Evolutionary conservation across 2,888 invertebrate species (phyloP).

Genomic region (Dryobota labecula): DNA sequence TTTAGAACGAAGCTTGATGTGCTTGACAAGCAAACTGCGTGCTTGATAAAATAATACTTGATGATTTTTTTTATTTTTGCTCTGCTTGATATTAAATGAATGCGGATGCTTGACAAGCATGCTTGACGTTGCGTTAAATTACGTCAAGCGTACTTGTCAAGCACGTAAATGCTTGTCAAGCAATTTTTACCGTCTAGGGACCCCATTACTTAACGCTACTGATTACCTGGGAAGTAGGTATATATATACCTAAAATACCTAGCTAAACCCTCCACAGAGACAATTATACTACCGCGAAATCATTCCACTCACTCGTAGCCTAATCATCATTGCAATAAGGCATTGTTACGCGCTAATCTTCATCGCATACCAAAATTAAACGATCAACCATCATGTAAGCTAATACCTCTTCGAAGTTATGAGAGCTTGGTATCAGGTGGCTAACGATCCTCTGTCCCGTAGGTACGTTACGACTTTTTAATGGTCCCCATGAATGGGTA

Average conservation of each 20-base stretch:
- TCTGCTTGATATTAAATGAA: too few relatives aligned
- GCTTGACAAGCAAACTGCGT: too few relatives aligned
- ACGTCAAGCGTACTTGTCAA: too few relatives aligned
- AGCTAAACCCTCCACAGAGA: slow-evolving; percentile 4
- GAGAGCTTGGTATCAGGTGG: slow-evolving; percentile 87
- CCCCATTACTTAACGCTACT: too few relatives aligned
- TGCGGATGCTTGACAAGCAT: too few relatives aligned
- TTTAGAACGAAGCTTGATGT: too few relatives aligned
- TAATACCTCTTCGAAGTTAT: slow-evolving; percentile 74
- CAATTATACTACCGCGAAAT: slow-evolving; percentile 40
- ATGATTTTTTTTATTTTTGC: too few relatives aligned
- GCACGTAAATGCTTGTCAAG: too few relatives aligned
- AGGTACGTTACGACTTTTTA: slow-evolving; percentile 89
- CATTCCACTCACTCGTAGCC: slow-evolving; percentile 54
- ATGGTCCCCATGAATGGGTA: slow-evolving; percentile 89
- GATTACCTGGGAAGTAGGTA: neutral
- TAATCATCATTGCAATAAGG: slow-evolving; percentile 65
- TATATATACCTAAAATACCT: neutral
- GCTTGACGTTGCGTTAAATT: too few relatives aligned
- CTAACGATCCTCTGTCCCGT: slow-evolving; percentile 89
- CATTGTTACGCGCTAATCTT: slow-evolving; percentile 68
- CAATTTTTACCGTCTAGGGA: too few relatives aligned
- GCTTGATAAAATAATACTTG: too few relatives aligned
- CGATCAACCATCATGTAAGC: slow-evolving; percentile 70
- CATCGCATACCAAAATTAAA: slow-evolving; percentile 77